Evolutionary conservation across 2,888 invertebrate genomes (phyloP).

Genomic region (Phortica magna): DNA sequence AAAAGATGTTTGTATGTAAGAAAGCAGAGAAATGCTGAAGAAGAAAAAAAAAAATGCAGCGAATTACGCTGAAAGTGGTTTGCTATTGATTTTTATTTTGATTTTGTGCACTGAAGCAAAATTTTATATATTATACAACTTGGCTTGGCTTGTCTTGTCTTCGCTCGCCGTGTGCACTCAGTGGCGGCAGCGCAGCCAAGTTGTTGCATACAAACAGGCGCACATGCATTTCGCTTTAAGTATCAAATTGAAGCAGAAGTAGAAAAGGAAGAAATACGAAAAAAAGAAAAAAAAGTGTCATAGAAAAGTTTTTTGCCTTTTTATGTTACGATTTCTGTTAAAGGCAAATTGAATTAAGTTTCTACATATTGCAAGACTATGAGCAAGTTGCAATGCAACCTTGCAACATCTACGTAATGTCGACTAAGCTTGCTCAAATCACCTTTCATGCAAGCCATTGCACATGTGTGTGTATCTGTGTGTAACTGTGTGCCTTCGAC

Average conservation of each 20-base stretch:
- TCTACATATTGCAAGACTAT: conserved; percentile 12
- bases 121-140: conserved; percentile 16
- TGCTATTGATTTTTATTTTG: conserved; percentile 68
- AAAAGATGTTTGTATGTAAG: not conserved
- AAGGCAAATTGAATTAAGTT: conserved; percentile 33
- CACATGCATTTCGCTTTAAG: conserved; percentile 31
- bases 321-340: conserved; percentile 21
- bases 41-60: conserved; percentile 55
- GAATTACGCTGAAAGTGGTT: conserved; percentile 65
- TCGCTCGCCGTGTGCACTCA: conserved; percentile 32
- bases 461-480: not conserved
- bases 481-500: not conserved
- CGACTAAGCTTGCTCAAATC: conserved; percentile 12
- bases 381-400: conserved; percentile 17
- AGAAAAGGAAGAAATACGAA: conserved; percentile 41
- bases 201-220: conserved; percentile 30
- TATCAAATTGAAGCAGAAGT: conserved; percentile 50
- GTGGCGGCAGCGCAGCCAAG: conserved; percentile 33
- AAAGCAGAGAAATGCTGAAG: not conserved
- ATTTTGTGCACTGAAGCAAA: conserved; percentile 36
- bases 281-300: conserved; percentile 25
- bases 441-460: not conserved
- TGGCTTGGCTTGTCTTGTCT: too few relatives aligned
- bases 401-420: not conserved
- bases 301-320: conserved; percentile 21